These are phyloP conservation scores for Lutraria lutraria DNA, from an alignment of 2,888 invertebrate species.

Conservation along the genomic window DNA sequence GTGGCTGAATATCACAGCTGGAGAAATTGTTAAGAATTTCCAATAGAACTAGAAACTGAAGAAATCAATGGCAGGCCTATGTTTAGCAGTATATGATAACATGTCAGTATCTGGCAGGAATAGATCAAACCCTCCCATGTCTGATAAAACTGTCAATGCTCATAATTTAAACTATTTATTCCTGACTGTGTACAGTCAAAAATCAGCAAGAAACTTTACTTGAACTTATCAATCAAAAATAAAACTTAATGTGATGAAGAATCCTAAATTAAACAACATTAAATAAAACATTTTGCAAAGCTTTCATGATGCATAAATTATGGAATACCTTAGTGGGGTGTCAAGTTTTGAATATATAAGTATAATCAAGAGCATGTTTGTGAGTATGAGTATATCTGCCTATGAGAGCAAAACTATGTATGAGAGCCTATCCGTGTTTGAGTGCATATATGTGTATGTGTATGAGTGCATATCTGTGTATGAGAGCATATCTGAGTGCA, in stretches of 20 bases:
- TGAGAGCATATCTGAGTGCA: too few species aligned
- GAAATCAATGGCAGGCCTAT: slow-evolving; percentile 39
- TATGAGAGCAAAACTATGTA: too few species aligned
- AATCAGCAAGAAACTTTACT: neutral
- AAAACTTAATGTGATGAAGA: neutral
- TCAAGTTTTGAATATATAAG: too few species aligned
- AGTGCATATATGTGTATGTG: too few species aligned
- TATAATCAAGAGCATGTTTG: too few species aligned
- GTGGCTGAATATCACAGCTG: slow-evolving; percentile 34
- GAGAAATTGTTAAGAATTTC: slow-evolving; percentile 39
- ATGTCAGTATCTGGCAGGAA: slow-evolving; percentile 35
- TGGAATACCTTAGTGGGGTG: too few species aligned
- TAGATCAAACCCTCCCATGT: slow-evolving; percentile 8
- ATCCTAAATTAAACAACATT: neutral
- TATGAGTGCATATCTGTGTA: too few species aligned
- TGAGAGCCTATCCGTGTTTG: too few species aligned
- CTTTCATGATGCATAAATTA: too few species aligned
- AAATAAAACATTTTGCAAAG: neutral
- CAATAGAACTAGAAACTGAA: slow-evolving; percentile 36
- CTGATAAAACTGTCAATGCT: slow-evolving; percentile 46
- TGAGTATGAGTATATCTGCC: too few species aligned
- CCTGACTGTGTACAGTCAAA: slow-evolving; percentile 11
- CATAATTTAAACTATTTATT: slow-evolving; percentile 50
- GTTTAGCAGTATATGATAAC: slow-evolving; percentile 41
- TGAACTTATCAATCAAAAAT: slow-evolving; percentile 1